Evolutionary conservation across 1,140 invertebrate genomes (phyloP), one percentile per base, ranked within the genome.

Genomic region (Psilanteris sp.): DNA sequence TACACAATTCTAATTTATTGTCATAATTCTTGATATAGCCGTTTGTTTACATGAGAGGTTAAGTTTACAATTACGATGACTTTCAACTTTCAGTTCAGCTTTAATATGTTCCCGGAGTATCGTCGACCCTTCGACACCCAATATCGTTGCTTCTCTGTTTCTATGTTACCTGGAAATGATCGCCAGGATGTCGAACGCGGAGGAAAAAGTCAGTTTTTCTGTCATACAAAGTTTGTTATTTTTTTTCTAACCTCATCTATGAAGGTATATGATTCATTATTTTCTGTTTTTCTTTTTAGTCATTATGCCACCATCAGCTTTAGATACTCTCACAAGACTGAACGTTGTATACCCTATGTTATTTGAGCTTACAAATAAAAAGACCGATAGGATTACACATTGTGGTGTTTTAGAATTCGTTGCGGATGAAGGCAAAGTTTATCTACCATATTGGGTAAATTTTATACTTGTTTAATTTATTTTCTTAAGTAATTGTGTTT

Each of bases 311-410:
- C 96, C 97, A 7, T 98, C 97, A 34, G 97, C 97, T 3, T 85
- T 99, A 62, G 97, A 99, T 81, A 92, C 95, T 57, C 90, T 99
- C 0, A 98, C 97, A 9, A 91, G 97, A 50, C 89, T 99, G 0
- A 99, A 98, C 87, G 98, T 99, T 64, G 96, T 96, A 81, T 99
- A 99, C 86, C 98, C 98, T 0, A 99, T 99, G 98, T 90, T 99
- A 31, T 99, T 99, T 82, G 99, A 98, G 87, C 87, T 99, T 2
- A 96, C 93, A 20, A 99, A 99, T 84, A 93, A 93, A 72, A 95
- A 94, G 79, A 93, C 93, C 3, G 93, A 94, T 68, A 90, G 96
- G 77, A 61, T 94, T 7, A 99, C 98, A 6, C 98, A 99, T 85
- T 98, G 96, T 89, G 98, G 98, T 66, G 98, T 99, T 0, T 85